Evolutionary conservation across 2,797 vertebrate species (phyloP).

Genomic region (Mus caroli): DNA sequence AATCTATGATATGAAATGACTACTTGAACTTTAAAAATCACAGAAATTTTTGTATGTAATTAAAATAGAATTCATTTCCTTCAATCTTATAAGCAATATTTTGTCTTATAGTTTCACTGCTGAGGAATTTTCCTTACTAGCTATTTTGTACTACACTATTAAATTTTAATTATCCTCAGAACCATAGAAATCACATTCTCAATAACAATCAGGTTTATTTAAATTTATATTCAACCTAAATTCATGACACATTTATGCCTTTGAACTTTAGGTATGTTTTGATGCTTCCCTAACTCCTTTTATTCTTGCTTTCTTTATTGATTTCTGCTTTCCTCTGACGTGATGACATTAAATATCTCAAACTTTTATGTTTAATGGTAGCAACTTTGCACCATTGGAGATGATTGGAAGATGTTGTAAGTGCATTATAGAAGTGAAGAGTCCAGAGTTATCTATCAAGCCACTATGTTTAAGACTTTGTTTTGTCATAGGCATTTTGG

Average conservation of each 20-base stretch:
- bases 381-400: not conserved
- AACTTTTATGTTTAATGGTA: not conserved
- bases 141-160: not conserved
- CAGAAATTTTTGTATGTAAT: not conserved
- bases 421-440: not conserved
- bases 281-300: not conserved
- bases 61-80: not conserved
- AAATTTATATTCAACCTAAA: slow-evolving; percentile 10
- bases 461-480: not conserved
- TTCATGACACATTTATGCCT: not conserved
- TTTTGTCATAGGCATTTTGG: not conserved
- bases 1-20: not conserved
- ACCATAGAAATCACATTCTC: not conserved
- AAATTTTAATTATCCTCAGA: slow-evolving; percentile 34
- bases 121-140: not conserved
- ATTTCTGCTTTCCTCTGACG: not conserved
- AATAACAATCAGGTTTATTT: slow-evolving; percentile 1
- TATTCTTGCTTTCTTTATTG: not conserved
- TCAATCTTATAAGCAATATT: not conserved
- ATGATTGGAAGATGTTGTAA: not conserved
- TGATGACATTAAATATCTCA: not conserved
- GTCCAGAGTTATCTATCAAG: not conserved
- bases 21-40: not conserved
- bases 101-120: not conserved
- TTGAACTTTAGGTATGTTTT: not conserved